A percentile compares a stretch with the other conserved stretches of the same genome.
Conservation (phyloP, 1,140 invertebrate genomes). For the Drosophila nikananu region DNA sequence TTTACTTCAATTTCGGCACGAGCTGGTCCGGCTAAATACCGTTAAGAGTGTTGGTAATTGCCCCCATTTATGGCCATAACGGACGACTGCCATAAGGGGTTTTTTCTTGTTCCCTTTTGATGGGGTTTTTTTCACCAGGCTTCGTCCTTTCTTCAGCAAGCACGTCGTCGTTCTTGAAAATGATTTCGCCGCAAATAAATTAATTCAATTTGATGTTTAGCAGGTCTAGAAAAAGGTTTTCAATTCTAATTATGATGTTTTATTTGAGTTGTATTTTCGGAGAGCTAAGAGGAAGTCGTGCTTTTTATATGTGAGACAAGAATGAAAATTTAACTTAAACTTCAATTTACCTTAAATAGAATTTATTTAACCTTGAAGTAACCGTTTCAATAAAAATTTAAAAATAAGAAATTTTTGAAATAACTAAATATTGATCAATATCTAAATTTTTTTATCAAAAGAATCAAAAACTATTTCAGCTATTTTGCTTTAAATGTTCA, state of each 20-base stretch:
- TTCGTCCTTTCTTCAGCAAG: background rate
- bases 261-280: background rate
- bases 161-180: slow-evolving; percentile 7
- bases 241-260: background rate
- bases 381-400: background rate
- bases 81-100: slow-evolving; percentile 15
- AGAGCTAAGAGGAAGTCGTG: background rate
- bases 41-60: slow-evolving; percentile 64
- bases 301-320: background rate
- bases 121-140: background rate
- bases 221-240: background rate
- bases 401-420: background rate
- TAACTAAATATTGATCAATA: too few relatives aligned
- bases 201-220: slow-evolving; percentile 3
- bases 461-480: too few relatives aligned
- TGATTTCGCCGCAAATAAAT: slow-evolving; percentile 7
- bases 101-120: background rate
- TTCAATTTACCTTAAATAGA: background rate
- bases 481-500: too few relatives aligned
- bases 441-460: too few relatives aligned
- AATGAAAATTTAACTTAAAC: background rate
- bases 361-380: background rate
- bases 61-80: slow-evolving; percentile 48
- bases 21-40: slow-evolving; percentile 28
- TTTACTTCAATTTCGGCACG: slow-evolving; percentile 21